These are phyloP conservation scores for Sebastes iracundus DNA, from an alignment of 2,797 vertebrate species.

Conservation along the genomic window DNA sequence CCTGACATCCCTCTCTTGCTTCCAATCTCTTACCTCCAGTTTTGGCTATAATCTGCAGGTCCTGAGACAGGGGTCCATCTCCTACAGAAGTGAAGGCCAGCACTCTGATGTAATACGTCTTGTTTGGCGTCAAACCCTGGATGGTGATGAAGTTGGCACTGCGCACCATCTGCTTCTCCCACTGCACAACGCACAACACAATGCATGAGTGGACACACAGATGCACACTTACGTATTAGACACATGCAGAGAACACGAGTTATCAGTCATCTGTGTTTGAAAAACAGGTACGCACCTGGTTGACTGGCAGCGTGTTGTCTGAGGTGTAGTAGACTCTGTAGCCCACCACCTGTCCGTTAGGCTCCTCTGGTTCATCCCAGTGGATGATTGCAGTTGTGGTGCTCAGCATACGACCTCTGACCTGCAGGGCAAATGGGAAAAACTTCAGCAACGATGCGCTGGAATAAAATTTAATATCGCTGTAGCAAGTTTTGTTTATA, in stretches of 20 bases:
- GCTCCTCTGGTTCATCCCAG: slow-evolving; percentile 98
- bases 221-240: not conserved
- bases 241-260: slow-evolving; percentile 3
- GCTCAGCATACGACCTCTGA: slow-evolving; percentile 97
- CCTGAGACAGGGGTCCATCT: slow-evolving; percentile 95
- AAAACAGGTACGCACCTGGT: slow-evolving; percentile 75
- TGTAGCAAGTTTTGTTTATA: not conserved
- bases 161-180: slow-evolving; percentile 98
- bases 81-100: slow-evolving; percentile 99
- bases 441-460: not conserved
- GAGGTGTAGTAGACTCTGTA: slow-evolving; percentile 98
- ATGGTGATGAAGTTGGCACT: slow-evolving; percentile 95
- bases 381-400: slow-evolving; percentile 97
- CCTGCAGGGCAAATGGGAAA: slow-evolving; percentile 67
- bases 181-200: slow-evolving; percentile 65
- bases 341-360: slow-evolving; percentile 97
- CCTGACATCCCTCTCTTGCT: not conserved
- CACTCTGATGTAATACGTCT: slow-evolving; percentile 96
- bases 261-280: not conserved
- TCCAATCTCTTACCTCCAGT: slow-evolving; percentile 88
- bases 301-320: slow-evolving; percentile 90
- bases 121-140: slow-evolving; percentile 93
- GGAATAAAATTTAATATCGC: not conserved
- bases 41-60: slow-evolving; percentile 98
- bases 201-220: slow-evolving; percentile 2